Evolutionary conservation across 2,113 vertebrate species (phyloP).

Genomic region (Uropsilus gracilis): DNA sequence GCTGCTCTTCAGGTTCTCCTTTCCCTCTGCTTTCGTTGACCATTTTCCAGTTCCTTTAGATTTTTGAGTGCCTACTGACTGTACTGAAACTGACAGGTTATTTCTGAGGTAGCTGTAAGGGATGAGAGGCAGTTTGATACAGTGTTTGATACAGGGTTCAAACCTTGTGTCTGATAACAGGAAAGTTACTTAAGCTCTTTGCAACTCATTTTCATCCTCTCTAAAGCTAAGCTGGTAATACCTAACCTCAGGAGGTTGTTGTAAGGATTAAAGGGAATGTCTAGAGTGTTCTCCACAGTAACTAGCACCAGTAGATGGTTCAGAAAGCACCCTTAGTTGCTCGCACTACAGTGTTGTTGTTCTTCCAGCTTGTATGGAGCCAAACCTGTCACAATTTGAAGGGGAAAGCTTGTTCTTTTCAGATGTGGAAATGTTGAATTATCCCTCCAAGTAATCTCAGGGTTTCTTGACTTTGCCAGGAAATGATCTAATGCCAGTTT

Average conservation of each 20-base stretch:
- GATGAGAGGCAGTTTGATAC: neutral
- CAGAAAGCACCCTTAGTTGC: neutral
- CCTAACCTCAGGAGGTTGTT: neutral
- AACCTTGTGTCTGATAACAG: neutral
- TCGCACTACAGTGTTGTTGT: neutral
- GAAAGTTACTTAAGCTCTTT: neutral
- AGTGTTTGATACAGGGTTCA: neutral
- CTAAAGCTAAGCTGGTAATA: neutral
- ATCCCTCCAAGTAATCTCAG: neutral
- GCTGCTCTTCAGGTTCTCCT: neutral
- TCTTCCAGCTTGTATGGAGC: neutral
- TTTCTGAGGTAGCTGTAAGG: neutral
- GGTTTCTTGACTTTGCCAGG: neutral
- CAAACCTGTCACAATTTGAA: neutral
- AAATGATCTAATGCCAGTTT: neutral
- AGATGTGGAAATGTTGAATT: neutral
- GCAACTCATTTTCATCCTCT: neutral
- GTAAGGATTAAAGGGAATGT: neutral
- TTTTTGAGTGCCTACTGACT: neutral
- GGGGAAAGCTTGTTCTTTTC: neutral
- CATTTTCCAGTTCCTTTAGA: neutral
- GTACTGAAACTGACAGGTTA: neutral
- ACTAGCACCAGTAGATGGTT: neutral
- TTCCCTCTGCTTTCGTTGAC: neutral
- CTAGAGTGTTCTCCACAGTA: neutral